These are phyloP conservation scores for Panulirus ornatus DNA, from an alignment of 1,140 invertebrate genomes.

Conservation along the genomic window DNA sequence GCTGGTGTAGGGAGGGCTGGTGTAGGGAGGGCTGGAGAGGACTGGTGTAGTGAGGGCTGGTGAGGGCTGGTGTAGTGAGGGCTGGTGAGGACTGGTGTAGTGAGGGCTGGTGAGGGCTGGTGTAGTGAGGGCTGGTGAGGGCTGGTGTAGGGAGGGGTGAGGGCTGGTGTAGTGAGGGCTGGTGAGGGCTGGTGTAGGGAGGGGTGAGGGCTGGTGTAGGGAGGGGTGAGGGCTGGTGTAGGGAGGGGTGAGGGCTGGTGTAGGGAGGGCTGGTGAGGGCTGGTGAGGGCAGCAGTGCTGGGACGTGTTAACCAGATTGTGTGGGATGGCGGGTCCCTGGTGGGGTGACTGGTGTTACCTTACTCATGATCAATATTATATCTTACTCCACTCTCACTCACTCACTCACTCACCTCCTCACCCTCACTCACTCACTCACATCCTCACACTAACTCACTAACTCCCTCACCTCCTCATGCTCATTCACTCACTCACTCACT, in stretches of 20 bases:
- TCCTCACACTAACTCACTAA: not conserved
- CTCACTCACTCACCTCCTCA: slow-evolving; percentile 18
- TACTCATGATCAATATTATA: slow-evolving; percentile 35
- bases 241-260: not conserved
- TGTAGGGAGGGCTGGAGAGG: no score
- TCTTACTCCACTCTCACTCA: slow-evolving; percentile 4
- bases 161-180: not conserved
- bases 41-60: not conserved
- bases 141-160: not conserved
- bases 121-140: slow-evolving; percentile 4
- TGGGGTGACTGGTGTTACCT: not conserved
- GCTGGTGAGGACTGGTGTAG: no score
- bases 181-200: not conserved
- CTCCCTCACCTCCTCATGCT: not conserved
- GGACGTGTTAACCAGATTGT: slow-evolving; percentile 39
- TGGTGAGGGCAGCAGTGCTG: not conserved
- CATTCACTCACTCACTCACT: not conserved
- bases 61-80: not conserved
- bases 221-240: not conserved
- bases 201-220: not conserved
- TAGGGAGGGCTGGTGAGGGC: not conserved
- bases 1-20: not conserved
- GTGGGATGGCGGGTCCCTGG: not conserved
- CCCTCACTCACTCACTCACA: not conserved
- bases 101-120: no score